Evolutionary conservation across 2,113 vertebrate genomes (phyloP).

Genomic region (Psephotus haematonotus): DNA sequence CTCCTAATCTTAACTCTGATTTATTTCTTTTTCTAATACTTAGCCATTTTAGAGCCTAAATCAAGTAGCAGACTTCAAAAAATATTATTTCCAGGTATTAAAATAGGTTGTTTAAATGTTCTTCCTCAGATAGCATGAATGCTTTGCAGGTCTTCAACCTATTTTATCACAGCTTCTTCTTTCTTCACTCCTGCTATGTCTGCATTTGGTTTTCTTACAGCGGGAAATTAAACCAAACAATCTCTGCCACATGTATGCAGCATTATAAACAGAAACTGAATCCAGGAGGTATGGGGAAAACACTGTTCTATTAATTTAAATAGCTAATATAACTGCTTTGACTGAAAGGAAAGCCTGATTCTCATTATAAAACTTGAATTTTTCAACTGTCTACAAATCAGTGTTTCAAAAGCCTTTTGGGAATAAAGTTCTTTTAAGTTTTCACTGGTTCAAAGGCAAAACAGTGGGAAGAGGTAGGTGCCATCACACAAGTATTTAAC

Average conservation of each 20-base stretch:
- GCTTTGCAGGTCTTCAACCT: neutral
- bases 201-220: neutral
- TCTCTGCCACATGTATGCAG: rapidly evolving
- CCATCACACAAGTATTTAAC: neutral
- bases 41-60: neutral
- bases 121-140: neutral
- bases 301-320: neutral
- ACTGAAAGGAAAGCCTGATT: neutral
- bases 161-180: neutral
- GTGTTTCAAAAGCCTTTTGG: neutral
- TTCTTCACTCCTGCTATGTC: neutral
- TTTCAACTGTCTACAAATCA: neutral
- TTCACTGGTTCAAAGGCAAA: neutral
- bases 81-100: neutral
- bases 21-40: neutral
- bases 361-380: neutral
- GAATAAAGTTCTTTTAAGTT: neutral
- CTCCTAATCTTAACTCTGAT: neutral
- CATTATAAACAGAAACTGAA: neutral
- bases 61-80: neutral
- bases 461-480: neutral
- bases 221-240: neutral
- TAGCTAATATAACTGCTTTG: neutral
- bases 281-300: neutral
- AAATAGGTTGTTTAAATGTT: neutral